These are phyloP conservation scores for Notolepis coatsorum DNA, from an alignment of 2,797 vertebrate genomes.

Conservation along the genomic window DNA sequence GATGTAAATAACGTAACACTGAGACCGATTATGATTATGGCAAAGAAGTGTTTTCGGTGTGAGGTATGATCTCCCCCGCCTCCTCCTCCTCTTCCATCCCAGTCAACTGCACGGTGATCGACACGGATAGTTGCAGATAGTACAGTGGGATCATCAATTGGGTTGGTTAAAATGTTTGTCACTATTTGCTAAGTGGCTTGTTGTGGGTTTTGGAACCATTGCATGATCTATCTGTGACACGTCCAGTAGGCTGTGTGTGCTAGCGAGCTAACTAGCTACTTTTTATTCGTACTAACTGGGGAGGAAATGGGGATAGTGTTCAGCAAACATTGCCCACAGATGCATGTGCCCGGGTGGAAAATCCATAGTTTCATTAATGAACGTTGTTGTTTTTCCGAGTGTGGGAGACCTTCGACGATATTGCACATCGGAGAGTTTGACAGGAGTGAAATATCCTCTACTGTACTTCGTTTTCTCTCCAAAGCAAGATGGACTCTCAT, in stretches of 20 bases:
- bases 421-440: constrained; percentile 83
- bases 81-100: constrained; percentile 51
- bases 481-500: constrained; percentile 98
- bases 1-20: constrained; percentile 74
- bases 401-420: constrained; percentile 61
- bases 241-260: constrained; percentile 81
- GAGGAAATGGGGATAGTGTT: constrained; percentile 71
- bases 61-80: constrained; percentile 59
- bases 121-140: constrained; percentile 25
- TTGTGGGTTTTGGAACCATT: constrained; percentile 82
- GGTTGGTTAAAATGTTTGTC: constrained; percentile 40
- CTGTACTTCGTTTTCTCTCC: constrained; percentile 85
- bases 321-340: constrained; percentile 53
- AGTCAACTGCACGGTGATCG: constrained; percentile 60
- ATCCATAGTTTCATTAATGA: constrained; percentile 78
- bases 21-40: constrained; percentile 82
- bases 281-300: constrained; percentile 76
- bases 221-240: constrained; percentile 87
- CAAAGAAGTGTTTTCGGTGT: constrained; percentile 80
- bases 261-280: constrained; percentile 86
- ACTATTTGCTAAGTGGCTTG: constrained; percentile 60
- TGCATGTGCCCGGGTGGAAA: constrained; percentile 61
- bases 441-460: constrained; percentile 83
- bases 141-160: constrained; percentile 9
- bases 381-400: constrained; percentile 35